Evolutionary conservation across 2,113 vertebrate species (phyloP).

Genomic region (Cinclus cinclus): DNA sequence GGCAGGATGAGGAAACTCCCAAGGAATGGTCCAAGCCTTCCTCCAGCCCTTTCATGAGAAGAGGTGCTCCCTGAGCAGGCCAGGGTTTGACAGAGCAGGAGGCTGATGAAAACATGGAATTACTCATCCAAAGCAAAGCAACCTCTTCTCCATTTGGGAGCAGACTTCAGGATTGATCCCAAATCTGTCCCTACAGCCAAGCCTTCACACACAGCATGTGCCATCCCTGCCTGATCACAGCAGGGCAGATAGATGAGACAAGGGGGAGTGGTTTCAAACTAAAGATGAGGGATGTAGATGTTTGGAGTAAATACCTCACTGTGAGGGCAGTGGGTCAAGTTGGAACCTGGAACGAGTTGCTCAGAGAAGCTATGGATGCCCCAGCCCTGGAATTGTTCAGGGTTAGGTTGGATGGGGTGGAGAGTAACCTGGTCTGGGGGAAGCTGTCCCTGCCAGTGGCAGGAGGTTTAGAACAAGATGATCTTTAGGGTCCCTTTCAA

Average conservation of each 20-base stretch:
- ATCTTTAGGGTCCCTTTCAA: background rate
- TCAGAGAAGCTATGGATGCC: background rate
- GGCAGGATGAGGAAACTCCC: background rate
- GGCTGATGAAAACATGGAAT: background rate
- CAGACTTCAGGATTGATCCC: background rate
- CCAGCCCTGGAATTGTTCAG: background rate
- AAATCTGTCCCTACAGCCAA: background rate
- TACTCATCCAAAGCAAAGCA: background rate
- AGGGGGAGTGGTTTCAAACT: background rate
- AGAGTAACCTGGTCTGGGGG: background rate
- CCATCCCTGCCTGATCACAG: background rate
- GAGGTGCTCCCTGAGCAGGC: background rate
- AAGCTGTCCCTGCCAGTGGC: background rate
- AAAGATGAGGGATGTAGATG: background rate
- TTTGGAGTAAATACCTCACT: background rate
- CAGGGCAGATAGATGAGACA: background rate
- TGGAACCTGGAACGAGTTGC: background rate
- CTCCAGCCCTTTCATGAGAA: background rate
- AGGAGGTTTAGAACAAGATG: background rate
- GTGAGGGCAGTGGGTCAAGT: background rate
- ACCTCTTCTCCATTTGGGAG: background rate
- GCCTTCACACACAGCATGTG: accelerated
- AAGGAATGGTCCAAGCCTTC: background rate
- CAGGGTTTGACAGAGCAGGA: background rate
- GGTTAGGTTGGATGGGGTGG: background rate